Evolutionary conservation across 30 jellyfish, hydroid and myxozoan species (phyloP), one percentile per base, ranked within the genome.

Genomic region (Pseudorhiza aurosa): DNA sequence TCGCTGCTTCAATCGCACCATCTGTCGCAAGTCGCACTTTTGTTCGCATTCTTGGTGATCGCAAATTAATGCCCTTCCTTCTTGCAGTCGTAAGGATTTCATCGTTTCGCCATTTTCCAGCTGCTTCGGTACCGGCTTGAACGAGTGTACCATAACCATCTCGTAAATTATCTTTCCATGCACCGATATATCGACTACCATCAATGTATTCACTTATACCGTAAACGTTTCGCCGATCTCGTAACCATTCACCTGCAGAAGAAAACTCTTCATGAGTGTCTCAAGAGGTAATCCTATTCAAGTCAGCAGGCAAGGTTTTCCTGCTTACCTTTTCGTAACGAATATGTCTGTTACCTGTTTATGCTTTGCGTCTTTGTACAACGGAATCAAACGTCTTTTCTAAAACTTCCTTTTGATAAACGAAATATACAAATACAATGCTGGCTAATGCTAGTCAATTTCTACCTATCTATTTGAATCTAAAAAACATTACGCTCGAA

Each of bases 71-170:
- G 42, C 95, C 98, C 27, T 85, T 96, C 84, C 73, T 78, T 15
- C 30, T 18, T 4, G 49, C 60, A 26, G 85, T 63, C 39, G 83
- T 31, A 9, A 68, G 46, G 11, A 94, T 80, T 44, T 77, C 94
- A 55, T 87, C 96, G 83, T 87, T 88, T 8, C 65, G 68, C 99
- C 99, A 94, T 69, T 94, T 94, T 40, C 99, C 99, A 8, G 90
- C 85, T 49, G 62, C 14, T 55, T 62, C 85, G n/a, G 69, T 85
- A 44, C 37, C 82, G 15, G 64, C 36, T 21, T 36, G 62, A 14
- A 83, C 50, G 19, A 73, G n/a, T 28, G 79, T 45, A 24, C 99
- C 99, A 68, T 85, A 84, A n/a, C 99, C 99, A 56, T 94, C 95
- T 11, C 97, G 91, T 14, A 40, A 26, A 53, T 94, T 88, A n/a